These are phyloP conservation scores for Oncorhynchus nerka DNA, from an alignment of 2,113 vertebrate species.

Conservation along the genomic window DNA sequence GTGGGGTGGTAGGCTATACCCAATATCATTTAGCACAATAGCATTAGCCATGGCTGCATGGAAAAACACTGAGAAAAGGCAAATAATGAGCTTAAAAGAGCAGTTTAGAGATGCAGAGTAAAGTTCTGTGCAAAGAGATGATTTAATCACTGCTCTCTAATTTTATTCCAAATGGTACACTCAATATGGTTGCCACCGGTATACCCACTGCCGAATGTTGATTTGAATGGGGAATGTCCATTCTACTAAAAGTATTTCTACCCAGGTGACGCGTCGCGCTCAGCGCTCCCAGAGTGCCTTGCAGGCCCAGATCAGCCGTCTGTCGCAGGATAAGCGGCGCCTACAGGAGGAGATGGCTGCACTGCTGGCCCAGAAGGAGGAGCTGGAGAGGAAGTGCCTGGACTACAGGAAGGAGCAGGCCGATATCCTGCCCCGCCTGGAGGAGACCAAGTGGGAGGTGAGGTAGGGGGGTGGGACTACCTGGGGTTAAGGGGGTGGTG, in stretches of 20 bases:
- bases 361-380: slow-evolving; percentile 82
- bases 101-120: no score
- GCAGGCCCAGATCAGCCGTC: slow-evolving; percentile 83
- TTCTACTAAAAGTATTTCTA: background rate
- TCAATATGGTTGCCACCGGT: no score
- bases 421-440: slow-evolving; percentile 85
- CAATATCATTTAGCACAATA: no score
- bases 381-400: slow-evolving; percentile 86
- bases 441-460: slow-evolving; percentile 92
- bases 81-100: no score
- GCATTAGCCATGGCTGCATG: no score
- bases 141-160: no score
- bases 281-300: slow-evolving; percentile 84
- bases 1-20: no score
- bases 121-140: no score
- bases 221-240: background rate
- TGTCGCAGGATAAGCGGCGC: slow-evolving; percentile 87
- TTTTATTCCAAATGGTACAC: no score
- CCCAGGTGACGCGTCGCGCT: slow-evolving; percentile 73
- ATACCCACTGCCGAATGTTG: background rate
- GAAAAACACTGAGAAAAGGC: no score
- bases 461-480: background rate
- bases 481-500: background rate
- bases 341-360: slow-evolving; percentile 81
- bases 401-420: slow-evolving; percentile 89